phyloP scores from a whole-genome alignment of 2,797 vertebrate genomes.

The Eulemur rubriventer region DNA sequence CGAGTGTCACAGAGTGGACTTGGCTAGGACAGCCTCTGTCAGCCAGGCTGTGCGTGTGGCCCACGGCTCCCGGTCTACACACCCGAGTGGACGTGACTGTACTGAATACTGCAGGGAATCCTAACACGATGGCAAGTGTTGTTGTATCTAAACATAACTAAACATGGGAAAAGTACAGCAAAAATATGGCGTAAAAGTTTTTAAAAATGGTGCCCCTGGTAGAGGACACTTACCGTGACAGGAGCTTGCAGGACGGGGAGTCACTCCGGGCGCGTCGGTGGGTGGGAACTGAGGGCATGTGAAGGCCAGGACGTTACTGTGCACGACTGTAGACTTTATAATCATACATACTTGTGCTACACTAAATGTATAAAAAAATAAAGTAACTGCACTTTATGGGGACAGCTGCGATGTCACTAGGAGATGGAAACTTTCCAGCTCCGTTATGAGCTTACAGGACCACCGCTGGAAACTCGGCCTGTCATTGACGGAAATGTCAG shows the following conservation, averaged over 20 bases:
- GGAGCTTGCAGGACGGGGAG: background rate
- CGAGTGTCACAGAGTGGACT: background rate
- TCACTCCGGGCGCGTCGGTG: background rate
- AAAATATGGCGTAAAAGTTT: background rate
- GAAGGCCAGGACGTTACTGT: background rate
- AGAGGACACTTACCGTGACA: background rate
- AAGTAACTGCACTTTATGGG: background rate
- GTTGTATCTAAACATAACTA: background rate
- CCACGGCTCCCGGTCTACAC: background rate
- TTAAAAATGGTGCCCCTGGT: background rate
- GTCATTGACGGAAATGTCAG: background rate
- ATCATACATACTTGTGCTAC: background rate
- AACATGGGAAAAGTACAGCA: background rate
- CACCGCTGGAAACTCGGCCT: background rate
- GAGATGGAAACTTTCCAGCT: background rate
- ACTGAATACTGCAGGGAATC: background rate
- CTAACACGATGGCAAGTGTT: background rate
- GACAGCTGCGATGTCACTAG: background rate
- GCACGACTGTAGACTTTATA: background rate
- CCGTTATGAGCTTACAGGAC: background rate
- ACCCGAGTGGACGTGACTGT: background rate
- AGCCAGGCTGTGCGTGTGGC: background rate
- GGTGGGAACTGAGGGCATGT: background rate
- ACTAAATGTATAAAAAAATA: background rate
- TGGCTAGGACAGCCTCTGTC: background rate